phyloP scores from a whole-genome alignment of 2,888 invertebrate species.

The Netelia inedita region DNA sequence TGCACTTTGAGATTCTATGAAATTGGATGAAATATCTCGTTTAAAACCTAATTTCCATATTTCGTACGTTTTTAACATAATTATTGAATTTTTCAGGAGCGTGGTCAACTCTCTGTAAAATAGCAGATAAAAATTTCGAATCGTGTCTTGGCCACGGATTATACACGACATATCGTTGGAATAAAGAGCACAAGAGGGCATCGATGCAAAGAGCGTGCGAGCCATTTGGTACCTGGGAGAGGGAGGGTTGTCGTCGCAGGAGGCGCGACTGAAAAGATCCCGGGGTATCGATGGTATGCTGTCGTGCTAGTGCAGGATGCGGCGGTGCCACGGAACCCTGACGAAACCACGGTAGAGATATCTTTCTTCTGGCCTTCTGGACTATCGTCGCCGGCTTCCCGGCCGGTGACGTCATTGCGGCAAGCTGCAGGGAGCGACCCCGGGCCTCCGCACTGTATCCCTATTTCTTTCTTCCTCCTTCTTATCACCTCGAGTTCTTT shows the following conservation, averaged over 20 bases:
- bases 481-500: constrained; percentile 7
- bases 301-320: constrained; percentile 92
- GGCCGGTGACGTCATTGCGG: constrained; percentile 81
- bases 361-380: constrained; percentile 93
- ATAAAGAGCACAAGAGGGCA: background rate
- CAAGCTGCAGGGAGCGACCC: constrained; percentile 76
- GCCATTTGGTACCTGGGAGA: constrained; percentile 86
- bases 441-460: constrained; percentile 82
- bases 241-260: constrained; percentile 89
- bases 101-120: background rate
- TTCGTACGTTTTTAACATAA: too few relatives aligned
- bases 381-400: constrained; percentile 82
- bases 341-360: constrained; percentile 95
- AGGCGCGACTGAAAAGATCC: constrained; percentile 93
- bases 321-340: constrained; percentile 91
- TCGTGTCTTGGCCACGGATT: background rate
- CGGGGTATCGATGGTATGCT: constrained; percentile 96
- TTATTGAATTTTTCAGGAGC: background rate
- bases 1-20: too few relatives aligned
- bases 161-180: background rate
- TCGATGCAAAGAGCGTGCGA: constrained; percentile 1
- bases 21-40: too few relatives aligned
- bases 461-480: constrained; percentile 70
- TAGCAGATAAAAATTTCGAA: background rate
- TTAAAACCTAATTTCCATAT: too few relatives aligned